Evolutionary conservation across 2,797 vertebrate species (phyloP), one percentile per base, ranked within the genome.

Genomic region (Scolopax rusticola): DNA sequence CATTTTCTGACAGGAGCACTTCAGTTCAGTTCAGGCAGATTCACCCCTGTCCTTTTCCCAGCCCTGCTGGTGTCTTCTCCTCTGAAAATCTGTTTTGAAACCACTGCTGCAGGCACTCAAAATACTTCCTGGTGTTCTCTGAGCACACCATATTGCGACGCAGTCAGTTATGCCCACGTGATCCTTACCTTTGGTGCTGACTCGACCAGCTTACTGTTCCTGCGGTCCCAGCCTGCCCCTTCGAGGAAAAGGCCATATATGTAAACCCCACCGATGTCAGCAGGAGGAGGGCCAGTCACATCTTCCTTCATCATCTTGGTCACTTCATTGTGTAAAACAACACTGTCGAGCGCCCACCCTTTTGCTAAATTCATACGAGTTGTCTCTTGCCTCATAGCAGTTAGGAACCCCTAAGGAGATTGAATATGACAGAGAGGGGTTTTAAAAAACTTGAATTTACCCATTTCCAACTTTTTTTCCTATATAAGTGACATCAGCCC

Each of bases 281-380:
- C 98, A 4, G 98, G 97, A 56, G 98, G 98, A 9, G 98, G 98
- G 8, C 97, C 97, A 17, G 68, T 90, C 64, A 99, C 97, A 18
- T 98, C 98, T 95, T 99, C 99, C 89, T 95, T 98, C 98, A 99
- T 98, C 98, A 99, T 98, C 89, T 96, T 98, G 68, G 98, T 99
- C 88, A 99, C 98, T n/a, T 99, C 98, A 21, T 98, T 99, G 92
- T 93, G 97, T 21, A 99, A 97, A 93, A 98, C 83, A 48, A 99
- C 98, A 8, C 96, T 98, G 89, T 99, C 98, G 13, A 99, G 96
- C 14, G 98, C 98, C 98, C 98, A 99, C 12, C 98, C 98, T 92
- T 97, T 98, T 71, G 97, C 96, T 60, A 98, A 70, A 95, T 99
- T 99, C 93, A 97, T 95, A 32, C 98, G 98, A 0, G 98, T 99